A percentile compares a stretch with the other conserved stretches of the same genome.
phyloP scores from a whole-genome alignment of 1,140 invertebrate genomes.

The Eupeodes corollae region DNA sequence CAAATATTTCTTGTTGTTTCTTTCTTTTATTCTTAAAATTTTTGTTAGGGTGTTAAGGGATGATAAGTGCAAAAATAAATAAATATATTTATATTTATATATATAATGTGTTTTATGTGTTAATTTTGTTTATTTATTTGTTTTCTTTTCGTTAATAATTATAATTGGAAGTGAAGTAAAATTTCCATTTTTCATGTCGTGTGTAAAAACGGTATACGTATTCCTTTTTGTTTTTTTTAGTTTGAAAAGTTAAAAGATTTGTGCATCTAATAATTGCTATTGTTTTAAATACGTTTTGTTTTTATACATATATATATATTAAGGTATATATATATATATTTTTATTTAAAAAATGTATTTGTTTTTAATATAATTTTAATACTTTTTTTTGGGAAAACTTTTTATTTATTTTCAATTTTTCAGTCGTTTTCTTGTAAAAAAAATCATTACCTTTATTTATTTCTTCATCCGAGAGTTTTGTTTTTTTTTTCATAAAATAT shows the following conservation, averaged over 20 bases:
- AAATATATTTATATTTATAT: too few species aligned
- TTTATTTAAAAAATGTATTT: neutral
- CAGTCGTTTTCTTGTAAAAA: neutral
- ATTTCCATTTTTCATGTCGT: neutral
- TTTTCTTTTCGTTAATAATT: neutral
- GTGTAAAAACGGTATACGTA: neutral
- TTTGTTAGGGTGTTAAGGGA: too few species aligned
- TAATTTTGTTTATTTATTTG: neutral
- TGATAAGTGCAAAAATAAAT: too few species aligned
- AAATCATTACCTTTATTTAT: neutral
- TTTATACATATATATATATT: too few species aligned
- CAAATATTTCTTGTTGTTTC: constrained; percentile 12
- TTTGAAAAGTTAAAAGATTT: neutral
- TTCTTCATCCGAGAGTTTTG: neutral
- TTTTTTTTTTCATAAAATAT: too few species aligned
- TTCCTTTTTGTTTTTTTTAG: neutral
- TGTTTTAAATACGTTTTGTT: too few species aligned
- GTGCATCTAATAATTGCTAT: neutral
- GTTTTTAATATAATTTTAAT: neutral
- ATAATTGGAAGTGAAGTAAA: constrained; percentile 1
- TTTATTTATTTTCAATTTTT: neutral
- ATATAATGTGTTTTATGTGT: neutral
- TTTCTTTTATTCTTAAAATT: constrained; percentile 7
- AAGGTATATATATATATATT: too few species aligned
- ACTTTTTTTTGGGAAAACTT: neutral